Evolutionary conservation across 2,888 invertebrate genomes (phyloP), one percentile per base, ranked within the genome.

Genomic region (Cephus sareptanus): DNA sequence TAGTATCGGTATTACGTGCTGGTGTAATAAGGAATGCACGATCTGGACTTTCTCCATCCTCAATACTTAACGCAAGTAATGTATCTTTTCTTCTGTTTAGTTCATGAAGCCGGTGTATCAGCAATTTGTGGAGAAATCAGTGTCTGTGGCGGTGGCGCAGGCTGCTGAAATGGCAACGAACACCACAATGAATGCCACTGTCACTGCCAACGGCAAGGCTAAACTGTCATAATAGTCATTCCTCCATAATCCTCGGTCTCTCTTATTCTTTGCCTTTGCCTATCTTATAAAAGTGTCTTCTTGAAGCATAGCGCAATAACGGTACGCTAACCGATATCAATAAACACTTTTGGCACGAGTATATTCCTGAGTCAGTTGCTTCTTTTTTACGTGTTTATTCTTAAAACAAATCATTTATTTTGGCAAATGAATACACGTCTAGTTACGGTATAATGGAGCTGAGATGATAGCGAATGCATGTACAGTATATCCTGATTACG

Each of bases 51-150:
- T 56, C 56, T 23, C 56, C 23, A 23, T 56, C 56, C 56, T 56
- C 56, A 23, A 23, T 56, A 23, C 23, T 56, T 23, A 56, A 56
- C 56, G 23, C 23, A 56, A 56, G 56, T 56, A 56, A 56, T 23
- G 13, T 34, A 34, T 78, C 78, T 80, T 83, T 79, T 81, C 79
- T 85, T 85, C 85, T 86, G 91, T 92, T 4, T 92, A 97, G 97
- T 92, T 96, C 85, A 95, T 97, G 95, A 96, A 96, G 92, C 97
- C 97, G 83, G 92, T 95, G 83, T 97, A 97, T 92, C 96, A 97
- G 91, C 93, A 94, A 82, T 96, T 96, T 90, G 93, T 97, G 90
- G 96, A 97, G 92, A 96, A 95, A 91, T 95, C 96, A 88, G 95
- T 97, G 91, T 95, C 96, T 91, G 96, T 95, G 92, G 96, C 96